Percentiles rank a stretch among this genome's conserved stretches.
These are phyloP conservation scores for Temnothorax nylanderi DNA, from an alignment of 1,140 invertebrate genomes.

Conservation along the genomic window DNA sequence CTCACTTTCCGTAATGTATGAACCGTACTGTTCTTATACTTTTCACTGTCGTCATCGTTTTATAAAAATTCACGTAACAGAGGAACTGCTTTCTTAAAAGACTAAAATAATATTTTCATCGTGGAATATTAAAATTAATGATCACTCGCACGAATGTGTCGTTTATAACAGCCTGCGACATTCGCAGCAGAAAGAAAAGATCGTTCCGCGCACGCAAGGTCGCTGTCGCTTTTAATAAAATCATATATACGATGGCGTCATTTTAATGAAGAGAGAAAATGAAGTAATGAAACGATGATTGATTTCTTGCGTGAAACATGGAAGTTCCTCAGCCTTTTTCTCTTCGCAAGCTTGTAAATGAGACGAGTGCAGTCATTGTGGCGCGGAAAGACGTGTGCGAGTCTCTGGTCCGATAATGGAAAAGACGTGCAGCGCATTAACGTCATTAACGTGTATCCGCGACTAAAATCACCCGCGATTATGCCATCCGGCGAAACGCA, in stretches of 20 bases:
- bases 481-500: constrained; percentile 52
- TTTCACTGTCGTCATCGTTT: background rate
- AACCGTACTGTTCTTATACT: background rate
- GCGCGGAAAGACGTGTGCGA: background rate
- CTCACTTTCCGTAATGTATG: constrained; percentile 14
- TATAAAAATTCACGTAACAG: background rate
- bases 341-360: constrained; percentile 54
- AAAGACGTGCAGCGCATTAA: constrained; percentile 30
- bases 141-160: background rate
- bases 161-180: background rate
- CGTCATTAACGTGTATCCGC: constrained; percentile 36
- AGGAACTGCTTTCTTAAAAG: background rate
- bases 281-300: constrained; percentile 47
- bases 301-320: constrained; percentile 43
- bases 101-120: background rate
- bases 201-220: background rate
- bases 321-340: background rate
- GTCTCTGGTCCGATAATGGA: constrained; percentile 54
- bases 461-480: constrained; percentile 47
- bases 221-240: background rate
- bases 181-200: background rate
- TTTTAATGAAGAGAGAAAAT: background rate
- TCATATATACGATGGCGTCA: background rate
- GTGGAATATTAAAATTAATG: background rate
- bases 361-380: constrained; percentile 32